phyloP scores from a whole-genome alignment of 2,888 invertebrate species.

The Drosophila stalkeri region DNA sequence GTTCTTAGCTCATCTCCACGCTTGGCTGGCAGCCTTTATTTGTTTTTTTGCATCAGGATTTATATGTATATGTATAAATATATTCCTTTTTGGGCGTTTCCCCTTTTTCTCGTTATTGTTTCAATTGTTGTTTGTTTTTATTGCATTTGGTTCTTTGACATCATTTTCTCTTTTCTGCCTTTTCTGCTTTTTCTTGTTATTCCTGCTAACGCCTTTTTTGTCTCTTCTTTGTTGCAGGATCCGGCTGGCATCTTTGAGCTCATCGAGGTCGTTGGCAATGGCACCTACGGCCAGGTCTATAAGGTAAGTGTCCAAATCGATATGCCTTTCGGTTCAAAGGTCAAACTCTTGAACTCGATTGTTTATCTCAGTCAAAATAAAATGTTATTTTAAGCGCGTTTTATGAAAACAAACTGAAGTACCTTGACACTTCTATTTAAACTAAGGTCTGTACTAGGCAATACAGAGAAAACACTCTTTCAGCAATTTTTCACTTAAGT shows the following conservation, averaged over 20 bases:
- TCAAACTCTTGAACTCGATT: slow-evolving; percentile 12
- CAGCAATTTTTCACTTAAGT: neutral
- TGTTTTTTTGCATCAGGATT: slow-evolving; percentile 40
- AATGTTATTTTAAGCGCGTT: slow-evolving; percentile 4
- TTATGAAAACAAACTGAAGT: neutral
- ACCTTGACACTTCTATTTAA: neutral
- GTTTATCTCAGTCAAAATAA: neutral
- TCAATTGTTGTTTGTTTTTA: slow-evolving; percentile 25
- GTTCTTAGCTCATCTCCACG: slow-evolving; percentile 25
- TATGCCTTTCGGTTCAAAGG: slow-evolving; percentile 11
- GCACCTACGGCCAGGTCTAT: slow-evolving; percentile 99
- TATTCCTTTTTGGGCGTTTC: slow-evolving; percentile 43
- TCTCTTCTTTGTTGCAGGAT: slow-evolving; percentile 89
- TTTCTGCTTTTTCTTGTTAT: neutral
- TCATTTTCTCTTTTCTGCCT: slow-evolving; percentile 3
- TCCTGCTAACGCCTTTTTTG: slow-evolving; percentile 7
- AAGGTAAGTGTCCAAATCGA: slow-evolving; percentile 89
- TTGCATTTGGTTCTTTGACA: slow-evolving; percentile 26
- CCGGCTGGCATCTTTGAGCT: slow-evolving; percentile 99
- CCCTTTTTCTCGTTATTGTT: slow-evolving; percentile 16
- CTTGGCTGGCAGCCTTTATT: slow-evolving; percentile 36
- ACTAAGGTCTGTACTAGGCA: no score
- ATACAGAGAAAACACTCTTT: neutral
- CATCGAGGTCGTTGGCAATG: slow-evolving; percentile 99
- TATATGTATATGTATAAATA: neutral